Evolutionary conservation across 1,140 invertebrate species (phyloP).

Genomic region (Muscidifurax raptorellus): DNA sequence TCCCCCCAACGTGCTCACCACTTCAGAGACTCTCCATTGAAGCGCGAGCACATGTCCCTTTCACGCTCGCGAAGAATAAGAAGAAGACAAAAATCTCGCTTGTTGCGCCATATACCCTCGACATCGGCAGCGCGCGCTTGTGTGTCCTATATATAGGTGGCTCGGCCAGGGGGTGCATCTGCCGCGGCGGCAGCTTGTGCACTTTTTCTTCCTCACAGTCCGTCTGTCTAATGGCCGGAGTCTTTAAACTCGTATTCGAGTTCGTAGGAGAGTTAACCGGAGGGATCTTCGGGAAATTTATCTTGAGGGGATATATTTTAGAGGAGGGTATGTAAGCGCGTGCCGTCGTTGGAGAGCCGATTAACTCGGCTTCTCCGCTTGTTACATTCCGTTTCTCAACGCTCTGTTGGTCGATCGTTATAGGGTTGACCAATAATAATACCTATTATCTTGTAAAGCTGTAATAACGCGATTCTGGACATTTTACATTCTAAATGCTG

Average conservation of each 20-base stretch:
- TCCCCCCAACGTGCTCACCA: not conserved
- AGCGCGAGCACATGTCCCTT: not conserved
- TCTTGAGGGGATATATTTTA: not conserved
- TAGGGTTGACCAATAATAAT: not conserved
- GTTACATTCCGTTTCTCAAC: not conserved
- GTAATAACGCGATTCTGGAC: too few species aligned
- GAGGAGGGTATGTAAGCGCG: not conserved
- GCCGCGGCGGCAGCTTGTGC: not conserved
- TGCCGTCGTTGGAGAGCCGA: not conserved
- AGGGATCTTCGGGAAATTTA: not conserved
- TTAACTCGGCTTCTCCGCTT: not conserved
- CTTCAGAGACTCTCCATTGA: not conserved
- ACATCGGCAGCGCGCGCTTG: not conserved
- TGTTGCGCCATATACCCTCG: not conserved
- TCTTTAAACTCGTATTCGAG: constrained; percentile 12
- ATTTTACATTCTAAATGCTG: too few species aligned
- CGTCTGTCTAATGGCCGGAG: not conserved
- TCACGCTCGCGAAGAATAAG: constrained; percentile 13
- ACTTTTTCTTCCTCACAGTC: not conserved
- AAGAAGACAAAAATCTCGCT: constrained; percentile 25
- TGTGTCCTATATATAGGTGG: too few species aligned
- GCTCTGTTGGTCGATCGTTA: not conserved
- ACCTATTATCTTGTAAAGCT: not conserved
- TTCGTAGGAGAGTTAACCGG: not conserved
- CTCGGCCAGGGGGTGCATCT: not conserved